Percentiles rank a stretch among this genome's conserved stretches.
Conservation (phyloP, 2,888 invertebrate genomes). For the Notodonta dromedarius region DNA sequence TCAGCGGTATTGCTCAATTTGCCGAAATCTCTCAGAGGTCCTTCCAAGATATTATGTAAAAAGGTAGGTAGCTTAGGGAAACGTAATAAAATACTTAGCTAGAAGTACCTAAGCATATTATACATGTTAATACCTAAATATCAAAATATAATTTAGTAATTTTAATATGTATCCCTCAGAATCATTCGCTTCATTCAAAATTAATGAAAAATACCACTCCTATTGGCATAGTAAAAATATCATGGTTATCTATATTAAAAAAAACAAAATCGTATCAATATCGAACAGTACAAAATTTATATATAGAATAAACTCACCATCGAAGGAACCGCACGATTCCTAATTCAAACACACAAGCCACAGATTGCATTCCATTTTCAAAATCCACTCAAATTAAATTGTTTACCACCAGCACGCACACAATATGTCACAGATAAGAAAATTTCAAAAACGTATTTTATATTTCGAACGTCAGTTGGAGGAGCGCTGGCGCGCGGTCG, state of each 20-base stretch:
- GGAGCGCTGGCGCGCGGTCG: constrained; percentile 46
- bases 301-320: constrained; percentile 39
- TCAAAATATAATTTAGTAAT: too few relatives aligned
- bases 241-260: too few relatives aligned
- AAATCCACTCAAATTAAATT: constrained; percentile 29
- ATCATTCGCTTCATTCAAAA: not conserved
- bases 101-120: too few relatives aligned
- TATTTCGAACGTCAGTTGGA: constrained; percentile 37
- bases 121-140: too few relatives aligned
- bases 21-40: too few relatives aligned
- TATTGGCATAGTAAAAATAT: not conserved
- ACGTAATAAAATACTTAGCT: too few relatives aligned
- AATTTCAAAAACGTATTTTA: constrained; percentile 22
- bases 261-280: too few relatives aligned
- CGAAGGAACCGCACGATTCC: constrained; percentile 34
- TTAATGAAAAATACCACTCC: not conserved
- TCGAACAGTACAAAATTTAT: constrained; percentile 4
- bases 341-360: constrained; percentile 35
- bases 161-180: not conserved
- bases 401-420: constrained; percentile 35
- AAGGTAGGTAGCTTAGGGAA: too few relatives aligned
- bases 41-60: too few relatives aligned
- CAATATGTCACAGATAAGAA: constrained; percentile 33
- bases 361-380: constrained; percentile 31
- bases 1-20: too few relatives aligned